Percentiles rank a stretch among this genome's conserved stretches.
Evolutionary conservation across 1,140 invertebrate species (phyloP).

Genomic region (Magallana ariakensis): DNA sequence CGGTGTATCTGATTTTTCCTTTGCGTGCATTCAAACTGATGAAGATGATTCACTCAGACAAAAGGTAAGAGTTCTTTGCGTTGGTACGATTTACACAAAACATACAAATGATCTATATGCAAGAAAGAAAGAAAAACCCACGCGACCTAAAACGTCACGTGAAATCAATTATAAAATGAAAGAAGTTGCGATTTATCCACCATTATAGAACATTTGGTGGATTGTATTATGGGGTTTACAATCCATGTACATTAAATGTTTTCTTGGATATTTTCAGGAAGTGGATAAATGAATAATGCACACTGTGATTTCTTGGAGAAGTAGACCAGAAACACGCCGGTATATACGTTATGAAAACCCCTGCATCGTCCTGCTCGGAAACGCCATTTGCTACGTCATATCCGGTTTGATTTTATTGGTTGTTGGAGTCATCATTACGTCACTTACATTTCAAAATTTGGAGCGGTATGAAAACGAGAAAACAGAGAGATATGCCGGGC

Average conservation of each 20-base stretch:
- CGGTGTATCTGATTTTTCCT: background rate
- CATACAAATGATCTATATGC: too few relatives aligned
- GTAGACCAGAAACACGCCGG: slow-evolving; percentile 58
- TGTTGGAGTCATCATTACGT: slow-evolving; percentile 74
- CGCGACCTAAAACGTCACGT: too few relatives aligned
- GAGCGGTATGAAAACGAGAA: slow-evolving; percentile 62
- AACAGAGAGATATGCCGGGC: slow-evolving; percentile 70
- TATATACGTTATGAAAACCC: slow-evolving; percentile 66
- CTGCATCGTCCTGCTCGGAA: slow-evolving; percentile 68
- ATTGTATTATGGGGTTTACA: too few relatives aligned
- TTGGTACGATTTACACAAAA: too few relatives aligned
- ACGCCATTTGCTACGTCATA: slow-evolving; percentile 72
- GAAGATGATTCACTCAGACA: background rate
- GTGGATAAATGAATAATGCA: slow-evolving; percentile 52
- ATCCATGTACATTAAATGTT: too few relatives aligned
- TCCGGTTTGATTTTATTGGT: slow-evolving; percentile 70
- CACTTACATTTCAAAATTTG: slow-evolving; percentile 73
- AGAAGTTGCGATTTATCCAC: too few relatives aligned
- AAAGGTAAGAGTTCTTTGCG: background rate
- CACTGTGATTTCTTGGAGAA: slow-evolving; percentile 70
- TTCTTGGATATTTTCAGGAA: background rate
- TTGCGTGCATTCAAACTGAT: background rate
- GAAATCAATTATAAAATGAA: too few relatives aligned
- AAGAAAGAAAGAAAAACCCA: too few relatives aligned
- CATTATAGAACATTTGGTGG: too few relatives aligned